These are phyloP conservation scores for Charina bottae DNA, from an alignment of 2,113 vertebrate species.

Conservation along the genomic window DNA sequence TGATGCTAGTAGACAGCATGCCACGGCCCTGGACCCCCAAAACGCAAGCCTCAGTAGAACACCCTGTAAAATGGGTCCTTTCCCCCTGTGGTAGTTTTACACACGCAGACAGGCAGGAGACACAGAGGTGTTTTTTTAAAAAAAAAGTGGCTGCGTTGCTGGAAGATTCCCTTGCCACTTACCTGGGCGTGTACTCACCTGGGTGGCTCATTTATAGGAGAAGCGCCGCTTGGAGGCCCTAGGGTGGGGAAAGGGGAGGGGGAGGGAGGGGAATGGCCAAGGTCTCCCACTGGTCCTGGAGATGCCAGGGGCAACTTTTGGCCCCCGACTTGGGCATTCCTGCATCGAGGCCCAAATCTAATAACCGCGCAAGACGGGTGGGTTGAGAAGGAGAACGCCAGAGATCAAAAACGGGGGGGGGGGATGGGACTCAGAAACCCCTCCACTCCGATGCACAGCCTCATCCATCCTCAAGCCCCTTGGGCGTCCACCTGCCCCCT, in stretches of 20 bases:
- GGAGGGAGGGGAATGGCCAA: constrained; percentile 23
- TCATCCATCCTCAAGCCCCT: constrained; percentile 16
- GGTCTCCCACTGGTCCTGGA: constrained; percentile 68
- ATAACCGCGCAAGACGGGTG: not conserved
- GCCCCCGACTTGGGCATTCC: not conserved
- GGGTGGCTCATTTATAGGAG: not conserved
- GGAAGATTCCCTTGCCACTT: not conserved
- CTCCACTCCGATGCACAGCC: not conserved
- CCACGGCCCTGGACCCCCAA: not conserved
- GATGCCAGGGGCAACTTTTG: constrained; percentile 3
- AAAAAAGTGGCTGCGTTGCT: not conserved
- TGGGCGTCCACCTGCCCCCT: not conserved
- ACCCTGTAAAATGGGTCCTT: not conserved
- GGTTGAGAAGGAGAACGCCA: not conserved
- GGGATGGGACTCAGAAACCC: not conserved
- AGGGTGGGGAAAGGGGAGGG: constrained; percentile 3
- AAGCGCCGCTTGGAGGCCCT: not conserved
- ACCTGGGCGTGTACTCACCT: constrained; percentile 28
- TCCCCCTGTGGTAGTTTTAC: not conserved
- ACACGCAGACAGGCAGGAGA: not conserved
- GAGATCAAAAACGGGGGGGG: not conserved
- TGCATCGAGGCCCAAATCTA: not conserved
- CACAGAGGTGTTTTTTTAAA: not conserved
- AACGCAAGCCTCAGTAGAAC: not conserved
- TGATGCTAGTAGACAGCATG: not conserved